Base-by-base conservation (phyloP, 2,113 vertebrate genomes). In the Pituophis catenifer region DNA sequence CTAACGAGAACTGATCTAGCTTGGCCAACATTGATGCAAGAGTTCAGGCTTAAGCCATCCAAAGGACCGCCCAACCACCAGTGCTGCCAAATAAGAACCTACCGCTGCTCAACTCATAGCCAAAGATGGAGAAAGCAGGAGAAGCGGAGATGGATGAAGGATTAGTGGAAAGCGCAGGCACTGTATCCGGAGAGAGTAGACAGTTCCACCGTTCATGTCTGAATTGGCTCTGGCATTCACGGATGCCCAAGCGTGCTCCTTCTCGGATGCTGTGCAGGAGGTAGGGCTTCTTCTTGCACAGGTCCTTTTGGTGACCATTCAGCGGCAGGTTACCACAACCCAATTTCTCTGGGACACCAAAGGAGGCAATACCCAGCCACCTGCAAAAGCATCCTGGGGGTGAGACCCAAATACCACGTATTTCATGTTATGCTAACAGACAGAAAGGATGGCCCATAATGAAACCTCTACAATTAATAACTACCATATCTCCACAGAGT, bases 121-220 rank as follows among this genome's bases (percentile, higher is more conserved):
- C 99, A 55, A 99, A 98, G 95, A 98, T 96, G 1, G 98, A 94
- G 2, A 95, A 86, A 53, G 97, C 88, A 59, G 57, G 90, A 86
- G 3, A 86, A 13, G 55, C 52, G 50, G 94, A 13, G 0, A 95
- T 53, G 91, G 87, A 23, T 92, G 57, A 90, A 62, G 89, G 89
- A 29, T 86, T 90, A 57, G 21, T 86, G 23, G 89, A 54, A 62
- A 62, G 13, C 8, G 15, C 33, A 93, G 75, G 10, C 7, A 85
- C 92, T 52, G 81, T 91, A 65, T 93, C 92, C 55, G 93, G 93
- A 15, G 94, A 90, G 1, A 93, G 95, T 26, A 97, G 97, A 96
- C 99, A 99, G 98, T 99, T 98, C 99, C 99, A 99, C 65, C 99
- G 96, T 96, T 99, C 99, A 93, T 99, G 98, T 91, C 97, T 97